phyloP scores from a whole-genome alignment of 2,888 invertebrate genomes.

The Clanis bilineata region DNA sequence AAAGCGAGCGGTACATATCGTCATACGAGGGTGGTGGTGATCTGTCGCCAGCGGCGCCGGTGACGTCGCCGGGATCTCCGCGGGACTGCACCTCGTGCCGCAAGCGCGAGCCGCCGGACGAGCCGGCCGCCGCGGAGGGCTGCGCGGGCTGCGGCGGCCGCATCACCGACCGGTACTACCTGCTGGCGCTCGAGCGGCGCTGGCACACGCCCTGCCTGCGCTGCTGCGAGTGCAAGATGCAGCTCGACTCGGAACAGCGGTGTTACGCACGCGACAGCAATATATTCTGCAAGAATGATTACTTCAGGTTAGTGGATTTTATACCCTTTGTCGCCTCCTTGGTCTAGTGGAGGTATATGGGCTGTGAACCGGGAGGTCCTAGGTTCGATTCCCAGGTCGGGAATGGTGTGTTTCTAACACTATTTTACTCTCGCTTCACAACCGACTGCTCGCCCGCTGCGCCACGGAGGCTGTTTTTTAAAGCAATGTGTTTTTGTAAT shows the following conservation, averaged over 20 bases:
- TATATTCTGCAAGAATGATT: slow-evolving; percentile 98
- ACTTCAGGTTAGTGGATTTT: slow-evolving; percentile 90
- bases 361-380: background rate
- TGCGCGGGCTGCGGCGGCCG: slow-evolving; percentile 95
- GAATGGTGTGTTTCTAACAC: no score
- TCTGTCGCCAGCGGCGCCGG: slow-evolving; percentile 88
- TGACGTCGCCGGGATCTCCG: slow-evolving; percentile 83
- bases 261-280: slow-evolving; percentile 96
- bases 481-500: no score
- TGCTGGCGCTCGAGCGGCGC: slow-evolving; percentile 94
- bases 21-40: slow-evolving; percentile 88
- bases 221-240: slow-evolving; percentile 94
- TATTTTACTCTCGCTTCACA: no score
- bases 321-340: background rate
- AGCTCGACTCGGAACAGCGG: slow-evolving; percentile 94
- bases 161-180: slow-evolving; percentile 94
- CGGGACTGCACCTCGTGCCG: slow-evolving; percentile 83
- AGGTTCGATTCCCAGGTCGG: no score
- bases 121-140: slow-evolving; percentile 76
- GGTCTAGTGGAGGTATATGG: no score
- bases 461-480: no score
- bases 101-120: slow-evolving; percentile 80
- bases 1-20: slow-evolving; percentile 86
- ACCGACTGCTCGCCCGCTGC: no score
- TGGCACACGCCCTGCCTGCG: slow-evolving; percentile 97